A percentile compares a stretch with the other conserved stretches of the same genome.
These are phyloP conservation scores for Neogale vison DNA, from an alignment of 2,113 vertebrate genomes.

Conservation along the genomic window DNA sequence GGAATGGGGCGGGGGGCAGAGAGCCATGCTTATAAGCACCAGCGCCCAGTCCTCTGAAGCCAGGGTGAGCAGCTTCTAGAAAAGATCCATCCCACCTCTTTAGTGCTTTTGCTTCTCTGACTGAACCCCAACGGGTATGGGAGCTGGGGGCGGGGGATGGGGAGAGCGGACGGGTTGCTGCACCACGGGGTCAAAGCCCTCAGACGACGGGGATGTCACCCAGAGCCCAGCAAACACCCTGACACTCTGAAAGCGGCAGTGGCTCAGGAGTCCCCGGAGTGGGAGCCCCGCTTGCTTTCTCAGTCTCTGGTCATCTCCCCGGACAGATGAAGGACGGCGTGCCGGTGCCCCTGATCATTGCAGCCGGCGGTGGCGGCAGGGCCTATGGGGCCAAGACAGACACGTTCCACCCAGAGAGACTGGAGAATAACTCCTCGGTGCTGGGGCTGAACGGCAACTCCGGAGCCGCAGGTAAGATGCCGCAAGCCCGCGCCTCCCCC, in stretches of 20 bases:
- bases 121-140: fast-evolving
- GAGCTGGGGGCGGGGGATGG: not conserved
- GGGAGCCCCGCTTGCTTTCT: not conserved
- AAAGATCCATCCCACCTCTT: not conserved
- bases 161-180: not conserved
- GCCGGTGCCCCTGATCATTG: conserved; percentile 92
- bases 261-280: not conserved
- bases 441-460: conserved; percentile 94
- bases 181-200: not conserved
- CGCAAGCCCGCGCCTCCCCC: fast-evolving
- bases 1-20: not conserved
- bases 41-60: not conserved
- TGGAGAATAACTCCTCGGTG: conserved; percentile 90
- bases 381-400: conserved; percentile 92
- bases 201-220: not conserved
- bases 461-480: conserved; percentile 90
- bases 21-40: not conserved
- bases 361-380: conserved; percentile 96
- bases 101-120: not conserved
- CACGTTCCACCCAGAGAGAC: conserved; percentile 87
- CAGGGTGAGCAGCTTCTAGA: not conserved
- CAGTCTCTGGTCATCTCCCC: conserved; percentile 61
- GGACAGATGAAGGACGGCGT: conserved; percentile 91
- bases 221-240: not conserved
- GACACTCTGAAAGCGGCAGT: not conserved